Percentiles rank a stretch among this genome's conserved stretches.
Evolutionary conservation across 2,797 vertebrate species (phyloP).

Genomic region (Malurus leucopterus): DNA sequence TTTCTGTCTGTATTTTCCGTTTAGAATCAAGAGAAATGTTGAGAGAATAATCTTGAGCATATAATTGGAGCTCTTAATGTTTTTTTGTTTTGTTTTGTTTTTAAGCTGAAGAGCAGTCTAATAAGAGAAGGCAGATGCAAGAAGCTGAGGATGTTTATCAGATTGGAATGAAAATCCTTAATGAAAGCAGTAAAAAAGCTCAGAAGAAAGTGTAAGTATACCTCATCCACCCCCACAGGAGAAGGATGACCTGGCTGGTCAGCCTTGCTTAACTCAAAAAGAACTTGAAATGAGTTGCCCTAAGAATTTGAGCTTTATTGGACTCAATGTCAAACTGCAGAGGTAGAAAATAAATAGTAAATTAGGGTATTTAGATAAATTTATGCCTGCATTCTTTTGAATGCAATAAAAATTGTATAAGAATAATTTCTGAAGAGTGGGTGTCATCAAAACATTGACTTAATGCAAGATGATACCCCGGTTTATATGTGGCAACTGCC

Average conservation of each 20-base stretch:
- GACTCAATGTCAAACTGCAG: not conserved
- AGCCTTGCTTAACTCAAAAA: not conserved
- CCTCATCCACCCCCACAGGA: not conserved
- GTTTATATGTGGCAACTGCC: not conserved
- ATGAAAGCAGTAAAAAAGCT: conserved; percentile 84
- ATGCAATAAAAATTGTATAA: not conserved
- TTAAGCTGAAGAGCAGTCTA: conserved; percentile 89
- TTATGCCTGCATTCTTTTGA: not conserved
- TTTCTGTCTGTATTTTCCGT: not conserved
- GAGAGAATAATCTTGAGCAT: not conserved
- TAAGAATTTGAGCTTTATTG: not conserved
- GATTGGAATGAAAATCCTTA: conserved; percentile 85
- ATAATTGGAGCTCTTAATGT: not conserved
- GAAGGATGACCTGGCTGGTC: not conserved
- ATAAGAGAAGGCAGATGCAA: conserved; percentile 83
- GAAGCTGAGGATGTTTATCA: conserved; percentile 91
- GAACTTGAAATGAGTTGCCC: not conserved
- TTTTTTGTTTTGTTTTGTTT: not conserved
- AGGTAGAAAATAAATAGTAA: not conserved
- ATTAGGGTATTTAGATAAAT: not conserved
- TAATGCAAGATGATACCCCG: not conserved
- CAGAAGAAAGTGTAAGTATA: conserved; percentile 88
- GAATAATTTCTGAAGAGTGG: not conserved
- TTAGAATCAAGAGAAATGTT: not conserved
- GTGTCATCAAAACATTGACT: not conserved